A percentile compares a stretch with the other conserved stretches of the same genome.
Evolutionary conservation across 2,888 invertebrate genomes (phyloP).

Genomic region (Drosophila anceps): DNA sequence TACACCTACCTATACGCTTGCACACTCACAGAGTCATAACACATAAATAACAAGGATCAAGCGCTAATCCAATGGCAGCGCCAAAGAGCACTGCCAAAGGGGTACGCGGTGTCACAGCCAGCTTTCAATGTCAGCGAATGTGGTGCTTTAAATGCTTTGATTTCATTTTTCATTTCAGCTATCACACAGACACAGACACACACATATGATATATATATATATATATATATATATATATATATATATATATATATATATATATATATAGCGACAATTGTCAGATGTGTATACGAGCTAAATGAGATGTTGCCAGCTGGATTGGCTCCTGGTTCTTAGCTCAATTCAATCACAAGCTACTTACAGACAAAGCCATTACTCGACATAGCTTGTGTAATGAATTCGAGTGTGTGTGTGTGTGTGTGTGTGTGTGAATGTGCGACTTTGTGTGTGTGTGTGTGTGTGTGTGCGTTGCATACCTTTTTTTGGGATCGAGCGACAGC

Average conservation of each 20-base stretch:
- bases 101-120: slow-evolving; percentile 57
- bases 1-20: background rate
- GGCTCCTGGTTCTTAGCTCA: slow-evolving; percentile 53
- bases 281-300: slow-evolving; percentile 54
- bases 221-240: background rate
- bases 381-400: slow-evolving; percentile 64
- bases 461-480: slow-evolving; percentile 43
- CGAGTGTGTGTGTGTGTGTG: slow-evolving; percentile 18
- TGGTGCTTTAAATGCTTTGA: slow-evolving; percentile 77
- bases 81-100: slow-evolving; percentile 50
- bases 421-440: slow-evolving; percentile 4
- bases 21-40: slow-evolving; percentile 23
- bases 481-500: slow-evolving; percentile 36
- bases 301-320: slow-evolving; percentile 53
- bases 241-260: slow-evolving; percentile 1
- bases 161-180: slow-evolving; percentile 78
- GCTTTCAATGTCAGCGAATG: slow-evolving; percentile 70
- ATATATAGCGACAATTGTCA: slow-evolving; percentile 46
- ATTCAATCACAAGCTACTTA: slow-evolving; percentile 81
- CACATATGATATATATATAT: slow-evolving; percentile 14
- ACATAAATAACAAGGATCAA: slow-evolving; percentile 78
- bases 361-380: slow-evolving; percentile 74
- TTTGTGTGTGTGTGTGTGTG: slow-evolving; percentile 10
- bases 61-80: slow-evolving; percentile 64
- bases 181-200: slow-evolving; percentile 29